Evolutionary conservation across 2,797 vertebrate species (phyloP).

Genomic region (Sebastes kiyomatsui): DNA sequence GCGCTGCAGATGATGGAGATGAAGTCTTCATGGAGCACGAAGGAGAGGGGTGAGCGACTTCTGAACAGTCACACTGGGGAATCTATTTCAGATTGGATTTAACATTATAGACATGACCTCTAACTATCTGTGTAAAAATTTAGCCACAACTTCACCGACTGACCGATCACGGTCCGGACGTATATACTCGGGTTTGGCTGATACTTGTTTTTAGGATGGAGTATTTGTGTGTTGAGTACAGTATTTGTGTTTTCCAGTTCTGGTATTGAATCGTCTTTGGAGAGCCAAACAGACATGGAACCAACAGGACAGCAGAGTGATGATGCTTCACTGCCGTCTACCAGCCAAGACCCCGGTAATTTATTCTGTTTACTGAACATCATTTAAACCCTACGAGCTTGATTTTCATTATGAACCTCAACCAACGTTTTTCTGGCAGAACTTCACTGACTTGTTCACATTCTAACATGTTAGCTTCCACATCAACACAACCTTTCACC

Average conservation of each 20-base stretch:
- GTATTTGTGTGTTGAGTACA: not conserved
- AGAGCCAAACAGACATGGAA: constrained; percentile 90
- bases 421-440: not conserved
- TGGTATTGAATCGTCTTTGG: constrained; percentile 88
- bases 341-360: constrained; percentile 94
- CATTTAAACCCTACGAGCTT: not conserved
- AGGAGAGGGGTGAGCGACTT: constrained; percentile 86
- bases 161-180: too few relatives aligned
- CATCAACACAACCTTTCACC: not conserved
- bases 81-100: not conserved
- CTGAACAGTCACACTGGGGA: not conserved
- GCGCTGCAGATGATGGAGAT: constrained; percentile 89
- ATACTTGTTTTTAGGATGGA: not conserved
- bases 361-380: not conserved
- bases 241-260: constrained; percentile 57
- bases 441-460: not conserved
- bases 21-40: constrained; percentile 96
- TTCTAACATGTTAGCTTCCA: not conserved
- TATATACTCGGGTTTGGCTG: too few relatives aligned
- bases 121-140: too few relatives aligned
- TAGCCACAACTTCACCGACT: too few relatives aligned
- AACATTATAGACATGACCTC: too few relatives aligned
- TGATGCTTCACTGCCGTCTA: constrained; percentile 91
- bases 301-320: constrained; percentile 88
- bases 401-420: not conserved